Percentiles rank a stretch among this genome's conserved stretches.
Evolutionary conservation across 2,888 invertebrate genomes (phyloP).

Genomic region (Dermolepida albohirtum): DNA sequence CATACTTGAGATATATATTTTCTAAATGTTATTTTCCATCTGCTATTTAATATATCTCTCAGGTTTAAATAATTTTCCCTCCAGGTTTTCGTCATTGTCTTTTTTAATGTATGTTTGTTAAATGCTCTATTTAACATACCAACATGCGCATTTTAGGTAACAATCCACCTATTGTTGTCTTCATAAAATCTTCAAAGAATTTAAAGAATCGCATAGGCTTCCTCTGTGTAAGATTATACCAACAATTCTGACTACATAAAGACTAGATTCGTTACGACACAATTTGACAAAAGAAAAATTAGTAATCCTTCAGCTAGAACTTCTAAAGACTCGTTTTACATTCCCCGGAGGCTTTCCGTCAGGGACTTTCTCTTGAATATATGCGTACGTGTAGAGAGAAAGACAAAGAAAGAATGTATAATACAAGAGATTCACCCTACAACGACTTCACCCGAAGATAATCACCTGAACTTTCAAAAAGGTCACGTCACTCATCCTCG

Average conservation of each 20-base stretch:
- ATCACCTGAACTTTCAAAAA: slow-evolving; percentile 30
- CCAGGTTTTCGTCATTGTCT: neutral
- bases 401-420: neutral
- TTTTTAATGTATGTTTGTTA: slow-evolving; percentile 5
- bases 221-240: slow-evolving; percentile 8
- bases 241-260: slow-evolving; percentile 16
- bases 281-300: slow-evolving; percentile 33
- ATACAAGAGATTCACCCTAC: slow-evolving; percentile 5
- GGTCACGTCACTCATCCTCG: slow-evolving; percentile 28
- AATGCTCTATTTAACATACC: slow-evolving; percentile 19
- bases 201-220: slow-evolving; percentile 23
- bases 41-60: too few species aligned
- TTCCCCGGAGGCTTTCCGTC: slow-evolving; percentile 13
- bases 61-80: too few species aligned
- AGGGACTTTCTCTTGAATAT: slow-evolving; percentile 3
- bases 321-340: slow-evolving; percentile 12
- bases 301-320: slow-evolving; percentile 26
- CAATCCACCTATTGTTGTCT: slow-evolving; percentile 17
- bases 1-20: too few species aligned
- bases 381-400: slow-evolving; percentile 3
- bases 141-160: slow-evolving; percentile 7
- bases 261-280: slow-evolving; percentile 6
- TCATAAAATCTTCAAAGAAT: slow-evolving; percentile 24
- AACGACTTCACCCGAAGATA: slow-evolving; percentile 12
- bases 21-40: too few species aligned